Evolutionary conservation across 2,888 invertebrate genomes (phyloP).

Genomic region (Lucinisca nassula): DNA sequence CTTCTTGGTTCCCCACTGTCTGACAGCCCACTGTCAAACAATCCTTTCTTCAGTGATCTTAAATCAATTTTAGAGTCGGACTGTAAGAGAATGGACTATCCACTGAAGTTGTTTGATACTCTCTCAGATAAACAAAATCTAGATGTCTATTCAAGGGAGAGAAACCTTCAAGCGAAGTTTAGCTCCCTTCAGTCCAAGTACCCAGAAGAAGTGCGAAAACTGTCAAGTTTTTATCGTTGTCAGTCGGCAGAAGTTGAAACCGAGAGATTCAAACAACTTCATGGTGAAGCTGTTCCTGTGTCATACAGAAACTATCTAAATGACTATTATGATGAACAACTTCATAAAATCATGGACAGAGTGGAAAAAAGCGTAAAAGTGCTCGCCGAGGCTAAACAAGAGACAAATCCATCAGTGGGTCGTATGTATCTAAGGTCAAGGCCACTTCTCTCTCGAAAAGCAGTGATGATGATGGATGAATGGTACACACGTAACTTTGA

Average conservation of each 20-base stretch:
- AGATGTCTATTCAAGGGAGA: slow-evolving; percentile 64
- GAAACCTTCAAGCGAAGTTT: slow-evolving; percentile 65
- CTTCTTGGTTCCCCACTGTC: slow-evolving; percentile 50
- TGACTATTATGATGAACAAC: slow-evolving; percentile 72
- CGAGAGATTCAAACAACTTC: slow-evolving; percentile 68
- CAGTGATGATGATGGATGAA: slow-evolving; percentile 72
- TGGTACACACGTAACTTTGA: slow-evolving; percentile 80
- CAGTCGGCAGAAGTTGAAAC: slow-evolving; percentile 73
- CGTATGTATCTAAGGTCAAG: slow-evolving; percentile 47
- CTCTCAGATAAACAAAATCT: slow-evolving; percentile 34
- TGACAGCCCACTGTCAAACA: slow-evolving; percentile 44
- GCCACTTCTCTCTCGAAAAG: slow-evolving; percentile 68
- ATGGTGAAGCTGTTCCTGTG: slow-evolving; percentile 48
- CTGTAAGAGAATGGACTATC: slow-evolving; percentile 53
- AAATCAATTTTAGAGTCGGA: slow-evolving; percentile 63
- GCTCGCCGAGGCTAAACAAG: slow-evolving; percentile 54
- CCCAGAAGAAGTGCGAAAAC: slow-evolving; percentile 66
- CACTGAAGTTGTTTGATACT: slow-evolving; percentile 66
- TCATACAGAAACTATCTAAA: slow-evolving; percentile 70
- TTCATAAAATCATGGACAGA: slow-evolving; percentile 71
- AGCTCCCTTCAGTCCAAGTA: slow-evolving; percentile 51
- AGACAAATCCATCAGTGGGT: slow-evolving; percentile 32
- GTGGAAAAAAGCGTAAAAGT: slow-evolving; percentile 68
- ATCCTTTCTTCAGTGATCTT: slow-evolving; percentile 64
- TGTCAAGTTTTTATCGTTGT: slow-evolving; percentile 66